Percentiles rank a stretch among this genome's conserved stretches.
Evolutionary conservation across 2,797 vertebrate species (phyloP).

Genomic region (Emys orbicularis): DNA sequence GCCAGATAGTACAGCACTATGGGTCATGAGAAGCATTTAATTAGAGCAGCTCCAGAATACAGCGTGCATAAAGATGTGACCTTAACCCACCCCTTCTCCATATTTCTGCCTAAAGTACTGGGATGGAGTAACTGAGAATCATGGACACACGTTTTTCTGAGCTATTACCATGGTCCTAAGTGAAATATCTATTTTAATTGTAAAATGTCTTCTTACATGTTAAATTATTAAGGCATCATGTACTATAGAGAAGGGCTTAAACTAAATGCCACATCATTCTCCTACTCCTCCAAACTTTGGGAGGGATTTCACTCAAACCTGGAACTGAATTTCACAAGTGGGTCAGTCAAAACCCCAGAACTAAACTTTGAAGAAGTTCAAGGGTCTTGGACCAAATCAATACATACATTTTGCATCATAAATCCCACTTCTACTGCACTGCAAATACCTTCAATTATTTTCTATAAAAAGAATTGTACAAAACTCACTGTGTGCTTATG

Average conservation of each 20-base stretch:
- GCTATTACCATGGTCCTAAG: not conserved
- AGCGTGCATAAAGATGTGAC: not conserved
- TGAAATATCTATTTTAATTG: not conserved
- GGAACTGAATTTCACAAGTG: not conserved
- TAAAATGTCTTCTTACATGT: not conserved
- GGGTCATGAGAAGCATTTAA: not conserved
- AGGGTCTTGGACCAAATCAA: not conserved
- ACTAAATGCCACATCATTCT: not conserved
- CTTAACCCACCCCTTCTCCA: not conserved
- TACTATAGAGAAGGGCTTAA: not conserved
- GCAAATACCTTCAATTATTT: not conserved
- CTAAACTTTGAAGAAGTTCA: not conserved
- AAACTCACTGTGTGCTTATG: accelerated
- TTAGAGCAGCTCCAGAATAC: not conserved
- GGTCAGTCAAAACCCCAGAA: not conserved
- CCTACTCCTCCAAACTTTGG: not conserved
- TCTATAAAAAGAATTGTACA: not conserved
- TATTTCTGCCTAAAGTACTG: not conserved
- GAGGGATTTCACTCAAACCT: not conserved
- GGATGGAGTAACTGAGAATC: not conserved
- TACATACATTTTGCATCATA: not conserved
- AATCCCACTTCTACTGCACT: not conserved
- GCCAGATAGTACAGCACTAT: not conserved
- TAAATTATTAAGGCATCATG: not conserved
- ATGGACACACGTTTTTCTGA: not conserved